Conservation (phyloP, 2,113 vertebrate species). For the Chaenogobius annularis region DNA sequence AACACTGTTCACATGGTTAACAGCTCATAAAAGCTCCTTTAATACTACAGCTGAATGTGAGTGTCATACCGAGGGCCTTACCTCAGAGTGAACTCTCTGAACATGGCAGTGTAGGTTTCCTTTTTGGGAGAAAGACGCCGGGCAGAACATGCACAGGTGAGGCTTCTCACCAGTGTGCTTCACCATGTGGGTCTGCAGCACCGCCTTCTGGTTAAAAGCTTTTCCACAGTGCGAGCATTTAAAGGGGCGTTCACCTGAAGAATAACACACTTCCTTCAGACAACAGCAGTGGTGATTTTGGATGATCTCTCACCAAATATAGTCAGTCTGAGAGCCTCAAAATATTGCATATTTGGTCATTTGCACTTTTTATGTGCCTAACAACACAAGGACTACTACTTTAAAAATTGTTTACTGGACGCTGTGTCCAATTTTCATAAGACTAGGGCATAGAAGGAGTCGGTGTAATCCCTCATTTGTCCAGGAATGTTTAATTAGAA, state of each 20-base stretch:
- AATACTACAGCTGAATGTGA: neutral
- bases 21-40: too few species aligned
- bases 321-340: neutral
- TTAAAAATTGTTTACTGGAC: neutral
- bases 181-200: slow-evolving; percentile 97
- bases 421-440: too few species aligned
- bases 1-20: too few species aligned
- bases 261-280: neutral
- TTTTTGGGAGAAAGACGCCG: slow-evolving; percentile 97
- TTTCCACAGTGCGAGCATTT: slow-evolving; percentile 92
- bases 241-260: slow-evolving; percentile 89
- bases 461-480: too few species aligned
- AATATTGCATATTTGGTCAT: neutral
- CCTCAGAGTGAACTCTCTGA: slow-evolving; percentile 96
- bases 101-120: slow-evolving; percentile 97
- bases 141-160: slow-evolving; percentile 94
- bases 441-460: too few species aligned
- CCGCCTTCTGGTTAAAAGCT: slow-evolving; percentile 99
- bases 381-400: neutral
- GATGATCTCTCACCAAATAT: neutral
- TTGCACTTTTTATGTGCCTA: neutral
- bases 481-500: too few species aligned
- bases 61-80: slow-evolving; percentile 54
- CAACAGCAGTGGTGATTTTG: neutral
- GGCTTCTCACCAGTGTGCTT: slow-evolving; percentile 97